Base-by-base conservation (phyloP, 1,140 invertebrate species). In the Zaprionus vittiger region DNA sequence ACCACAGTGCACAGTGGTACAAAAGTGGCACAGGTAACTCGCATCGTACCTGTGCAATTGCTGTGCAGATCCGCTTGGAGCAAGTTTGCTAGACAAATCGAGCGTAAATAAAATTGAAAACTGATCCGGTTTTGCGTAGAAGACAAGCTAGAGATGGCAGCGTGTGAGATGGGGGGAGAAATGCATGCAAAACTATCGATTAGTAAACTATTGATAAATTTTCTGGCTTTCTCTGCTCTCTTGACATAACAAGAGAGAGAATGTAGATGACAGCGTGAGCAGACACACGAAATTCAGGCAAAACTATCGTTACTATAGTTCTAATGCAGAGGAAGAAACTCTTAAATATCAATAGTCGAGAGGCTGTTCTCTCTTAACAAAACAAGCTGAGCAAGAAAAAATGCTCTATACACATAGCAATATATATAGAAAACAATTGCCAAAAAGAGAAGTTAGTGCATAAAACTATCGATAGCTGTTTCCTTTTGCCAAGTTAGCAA, bases 51-150 rank as follows among this genome's bases (percentile, higher is more conserved):
- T 34, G 9, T 34, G 31, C 31, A 34, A 64, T 11, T 56, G 34
- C 54, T 17, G 34, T 15, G 64, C 64, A 59, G 65, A 59, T 67
- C 65, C 65, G 65, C 55, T 59, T 65, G 9, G 6, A 20, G 22
- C 63, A 28, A n/a, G 49, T 57, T 63, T 20, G 37, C 24, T 17
- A 66, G 54, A 66, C 64, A 66, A 66, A 66, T 57, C 37, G 37
- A 56, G 64, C 64, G 38, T 31, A 66, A 66, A 56, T 66, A 56
- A 66, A 66, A 56, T 24, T 66, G 37, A 12, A 67, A 67, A 67
- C 65, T 31, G 41, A 55, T 67, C 55, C 56, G 56, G 65, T n/a
- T 38, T 61, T 5, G 1, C 2, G 24, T 1, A 24, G 0, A 28
- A 24, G 24, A 24, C 5, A 31, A 31, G 28, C 26, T 31, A 56